These are phyloP conservation scores for Acanthaster planci DNA, from an alignment of 35 echinoderm and acorn worm genomes.

Conservation along the genomic window DNA sequence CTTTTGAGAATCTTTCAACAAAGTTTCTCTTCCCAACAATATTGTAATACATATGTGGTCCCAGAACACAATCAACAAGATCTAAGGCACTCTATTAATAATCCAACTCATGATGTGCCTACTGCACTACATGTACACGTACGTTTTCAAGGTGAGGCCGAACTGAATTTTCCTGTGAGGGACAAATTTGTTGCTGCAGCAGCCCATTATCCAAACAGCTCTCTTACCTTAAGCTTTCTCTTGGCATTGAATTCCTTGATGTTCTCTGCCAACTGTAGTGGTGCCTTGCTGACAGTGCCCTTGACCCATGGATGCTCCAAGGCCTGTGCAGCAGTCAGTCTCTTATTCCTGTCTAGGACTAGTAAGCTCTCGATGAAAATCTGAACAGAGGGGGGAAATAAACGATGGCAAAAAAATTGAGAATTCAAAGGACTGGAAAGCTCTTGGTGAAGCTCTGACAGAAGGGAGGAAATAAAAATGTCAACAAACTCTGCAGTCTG, in stretches of 20 bases:
- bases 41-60: too few species aligned
- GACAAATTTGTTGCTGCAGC: background rate
- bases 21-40: too few species aligned
- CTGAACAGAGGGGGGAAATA: constrained; percentile 33
- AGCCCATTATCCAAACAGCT: background rate
- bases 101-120: too few species aligned
- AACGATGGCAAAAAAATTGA: background rate
- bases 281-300: constrained; percentile 51
- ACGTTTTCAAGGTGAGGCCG: background rate
- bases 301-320: constrained; percentile 85
- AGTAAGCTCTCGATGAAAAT: constrained; percentile 81
- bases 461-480: too few species aligned
- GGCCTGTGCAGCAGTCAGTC: constrained; percentile 70
- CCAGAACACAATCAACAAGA: too few species aligned
- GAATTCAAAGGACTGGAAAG: too few species aligned
- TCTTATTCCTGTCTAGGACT: constrained; percentile 47
- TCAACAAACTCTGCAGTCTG: too few species aligned
- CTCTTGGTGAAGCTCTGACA: too few species aligned
- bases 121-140: background rate
- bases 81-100: too few species aligned
- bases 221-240: constrained; percentile 91
- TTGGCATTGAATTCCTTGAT: constrained; percentile 94
- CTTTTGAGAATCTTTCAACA: too few species aligned
- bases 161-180: background rate
- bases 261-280: constrained; percentile 68